Conservation (phyloP, 2,797 vertebrate genomes). For the Chaenodraco wilsoni region DNA sequence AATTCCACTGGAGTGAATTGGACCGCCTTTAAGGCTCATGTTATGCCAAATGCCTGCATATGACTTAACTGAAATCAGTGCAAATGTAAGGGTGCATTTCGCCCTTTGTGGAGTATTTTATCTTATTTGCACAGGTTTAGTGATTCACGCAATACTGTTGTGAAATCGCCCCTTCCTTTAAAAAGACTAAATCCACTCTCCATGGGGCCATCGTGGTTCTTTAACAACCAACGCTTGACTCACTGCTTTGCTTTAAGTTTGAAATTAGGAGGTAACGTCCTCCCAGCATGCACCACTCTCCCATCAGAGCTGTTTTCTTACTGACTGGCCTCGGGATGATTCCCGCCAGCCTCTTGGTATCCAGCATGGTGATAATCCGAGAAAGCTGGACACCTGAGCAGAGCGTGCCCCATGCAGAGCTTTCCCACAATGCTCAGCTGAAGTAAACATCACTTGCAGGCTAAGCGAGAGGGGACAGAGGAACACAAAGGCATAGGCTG, state of each 20-base stretch:
- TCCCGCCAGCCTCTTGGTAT: constrained; percentile 3
- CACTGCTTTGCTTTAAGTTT: constrained; percentile 17
- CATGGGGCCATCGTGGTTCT: constrained; percentile 2
- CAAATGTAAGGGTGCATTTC: background rate
- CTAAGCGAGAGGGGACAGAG: constrained; percentile 15
- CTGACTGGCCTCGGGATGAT: constrained; percentile 11
- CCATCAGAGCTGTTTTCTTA: background rate
- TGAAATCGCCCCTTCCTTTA: background rate
- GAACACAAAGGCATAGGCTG: constrained; percentile 37
- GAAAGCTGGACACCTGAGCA: constrained; percentile 36
- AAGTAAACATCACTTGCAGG: constrained; percentile 52
- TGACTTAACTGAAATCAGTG: background rate
- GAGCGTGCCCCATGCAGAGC: constrained; percentile 28
- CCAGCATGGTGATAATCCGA: constrained; percentile 36
- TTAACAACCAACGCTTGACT: constrained; percentile 18
- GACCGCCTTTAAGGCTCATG: background rate
- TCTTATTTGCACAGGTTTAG: background rate
- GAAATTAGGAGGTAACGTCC: background rate
- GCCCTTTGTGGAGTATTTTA: background rate
- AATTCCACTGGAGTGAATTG: background rate
- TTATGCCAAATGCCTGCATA: background rate
- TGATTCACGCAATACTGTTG: background rate
- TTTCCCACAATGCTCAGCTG: constrained; percentile 45
- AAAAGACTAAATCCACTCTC: constrained; percentile 6
- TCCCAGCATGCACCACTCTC: constrained; percentile 34